Evolutionary conservation across 2,888 invertebrate species (phyloP).

Genomic region (Petrolisthes manimaculis): DNA sequence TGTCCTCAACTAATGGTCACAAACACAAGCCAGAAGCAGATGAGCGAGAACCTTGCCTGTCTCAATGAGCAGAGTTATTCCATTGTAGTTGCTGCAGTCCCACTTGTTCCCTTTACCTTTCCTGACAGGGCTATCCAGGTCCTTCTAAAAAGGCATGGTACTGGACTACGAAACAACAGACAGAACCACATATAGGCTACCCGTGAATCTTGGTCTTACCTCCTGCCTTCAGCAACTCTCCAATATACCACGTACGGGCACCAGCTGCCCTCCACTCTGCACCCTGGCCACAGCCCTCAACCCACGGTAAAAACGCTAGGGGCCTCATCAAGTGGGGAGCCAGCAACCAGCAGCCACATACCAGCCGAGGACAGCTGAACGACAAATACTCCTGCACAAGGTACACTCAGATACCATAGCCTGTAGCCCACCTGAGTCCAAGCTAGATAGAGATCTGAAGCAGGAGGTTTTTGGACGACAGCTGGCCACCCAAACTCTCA

Average conservation of each 20-base stretch:
- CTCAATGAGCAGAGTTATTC: neutral
- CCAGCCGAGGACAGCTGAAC: no score
- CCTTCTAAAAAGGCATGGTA: neutral
- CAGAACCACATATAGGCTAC: neutral
- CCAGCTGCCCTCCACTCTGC: neutral
- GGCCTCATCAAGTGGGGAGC: no score
- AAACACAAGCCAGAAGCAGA: neutral
- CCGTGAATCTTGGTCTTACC: neutral
- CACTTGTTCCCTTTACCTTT: constrained; percentile 3
- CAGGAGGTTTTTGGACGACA: no score
- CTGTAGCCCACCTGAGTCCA: no score
- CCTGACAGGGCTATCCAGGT: neutral
- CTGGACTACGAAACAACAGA: neutral
- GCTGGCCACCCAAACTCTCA: no score
- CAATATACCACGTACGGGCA: neutral
- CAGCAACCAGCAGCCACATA: no score
- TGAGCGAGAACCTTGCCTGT: neutral
- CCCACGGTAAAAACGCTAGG: no score
- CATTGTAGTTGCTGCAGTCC: neutral
- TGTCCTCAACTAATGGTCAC: neutral
- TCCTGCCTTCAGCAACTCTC: neutral
- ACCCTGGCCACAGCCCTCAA: no score
- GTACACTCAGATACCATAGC: no score
- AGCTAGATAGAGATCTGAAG: no score
- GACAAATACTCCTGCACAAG: no score